phyloP scores from a whole-genome alignment of 23 tunicate species.

The Ascidia mentula region DNA sequence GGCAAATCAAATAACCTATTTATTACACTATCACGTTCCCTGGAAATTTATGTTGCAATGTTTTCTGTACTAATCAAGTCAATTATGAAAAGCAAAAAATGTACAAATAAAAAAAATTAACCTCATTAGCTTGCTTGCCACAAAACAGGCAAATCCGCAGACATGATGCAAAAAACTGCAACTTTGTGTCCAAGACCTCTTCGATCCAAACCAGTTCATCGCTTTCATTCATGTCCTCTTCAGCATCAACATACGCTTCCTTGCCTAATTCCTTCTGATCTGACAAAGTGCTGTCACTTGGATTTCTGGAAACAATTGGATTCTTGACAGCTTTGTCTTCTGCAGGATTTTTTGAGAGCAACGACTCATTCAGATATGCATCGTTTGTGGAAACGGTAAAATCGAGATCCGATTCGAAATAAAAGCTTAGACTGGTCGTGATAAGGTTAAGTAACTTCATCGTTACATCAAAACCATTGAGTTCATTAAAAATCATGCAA shows the following conservation, averaged over 20 bases:
- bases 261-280: neutral
- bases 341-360: neutral
- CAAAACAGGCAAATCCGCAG: slow-evolving; percentile 52
- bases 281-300: neutral
- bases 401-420: slow-evolving; percentile 30
- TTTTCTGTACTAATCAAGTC: neutral
- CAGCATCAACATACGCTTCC: neutral
- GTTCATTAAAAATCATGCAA: slow-evolving; percentile 35
- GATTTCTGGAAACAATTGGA: neutral
- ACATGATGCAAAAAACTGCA: slow-evolving; percentile 55
- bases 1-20: no score
- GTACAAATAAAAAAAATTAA: neutral
- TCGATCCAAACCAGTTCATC: slow-evolving; percentile 4
- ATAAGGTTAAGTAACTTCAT: slow-evolving; percentile 46
- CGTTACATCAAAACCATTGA: slow-evolving; percentile 56
- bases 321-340: neutral
- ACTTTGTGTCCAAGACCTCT: slow-evolving; percentile 37
- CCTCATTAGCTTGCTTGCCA: slow-evolving; percentile 29
- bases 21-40: no score
- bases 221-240: neutral
- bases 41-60: no score
- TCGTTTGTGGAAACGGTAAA: slow-evolving; percentile 35
- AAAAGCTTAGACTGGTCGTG: slow-evolving; percentile 30
- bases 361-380: slow-evolving; percentile 21
- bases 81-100: neutral